Conservation (phyloP, 2,113 vertebrate species). For the Sinocyclocheilus maitianheensis region DNA sequence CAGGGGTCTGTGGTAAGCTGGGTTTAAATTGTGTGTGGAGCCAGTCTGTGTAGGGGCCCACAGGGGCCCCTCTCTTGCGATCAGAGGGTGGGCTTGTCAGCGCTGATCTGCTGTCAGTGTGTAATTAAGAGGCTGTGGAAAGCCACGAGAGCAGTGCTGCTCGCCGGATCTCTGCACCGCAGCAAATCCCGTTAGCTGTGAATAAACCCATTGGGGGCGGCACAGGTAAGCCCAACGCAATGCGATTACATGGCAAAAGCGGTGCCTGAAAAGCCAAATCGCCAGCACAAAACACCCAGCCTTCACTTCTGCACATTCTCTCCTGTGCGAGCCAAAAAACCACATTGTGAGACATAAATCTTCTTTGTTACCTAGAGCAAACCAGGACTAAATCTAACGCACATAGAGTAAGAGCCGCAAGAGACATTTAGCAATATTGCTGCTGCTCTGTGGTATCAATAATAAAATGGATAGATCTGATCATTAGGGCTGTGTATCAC, state of each 20-base stretch:
- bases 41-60: background rate
- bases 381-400: background rate
- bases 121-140: slow-evolving; percentile 62
- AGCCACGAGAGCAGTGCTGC: slow-evolving; percentile 47
- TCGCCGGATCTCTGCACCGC: slow-evolving; percentile 52
- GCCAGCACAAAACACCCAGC: slow-evolving; percentile 40
- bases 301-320: background rate
- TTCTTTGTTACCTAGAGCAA: slow-evolving; percentile 1
- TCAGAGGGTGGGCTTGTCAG: slow-evolving; percentile 50
- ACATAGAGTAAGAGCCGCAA: background rate
- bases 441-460: background rate
- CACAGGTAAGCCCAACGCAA: slow-evolving; percentile 66
- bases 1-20: background rate
- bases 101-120: slow-evolving; percentile 60
- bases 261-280: slow-evolving; percentile 59
- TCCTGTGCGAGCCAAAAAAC: background rate
- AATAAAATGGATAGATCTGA: background rate
- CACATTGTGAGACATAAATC: slow-evolving; percentile 10
- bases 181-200: slow-evolving; percentile 68
- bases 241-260: slow-evolving; percentile 65
- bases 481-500: background rate
- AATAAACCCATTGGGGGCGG: slow-evolving; percentile 63
- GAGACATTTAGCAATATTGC: background rate
- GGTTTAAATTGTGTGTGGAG: background rate
- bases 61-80: slow-evolving; percentile 35